Evolutionary conservation across 1,140 invertebrate species (phyloP).

Genomic region (Pseudoatta argentina): DNA sequence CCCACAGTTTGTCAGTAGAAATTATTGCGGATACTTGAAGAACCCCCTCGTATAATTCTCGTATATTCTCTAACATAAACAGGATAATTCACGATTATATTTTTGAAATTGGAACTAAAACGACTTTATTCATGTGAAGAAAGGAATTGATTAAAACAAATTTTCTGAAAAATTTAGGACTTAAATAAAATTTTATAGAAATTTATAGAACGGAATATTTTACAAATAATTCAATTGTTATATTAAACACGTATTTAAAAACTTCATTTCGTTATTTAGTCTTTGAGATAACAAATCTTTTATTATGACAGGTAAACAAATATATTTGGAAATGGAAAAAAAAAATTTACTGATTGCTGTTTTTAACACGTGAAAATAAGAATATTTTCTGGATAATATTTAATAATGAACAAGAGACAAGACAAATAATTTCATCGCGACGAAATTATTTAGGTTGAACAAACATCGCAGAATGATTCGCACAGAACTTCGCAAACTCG

Average conservation of each 20-base stretch:
- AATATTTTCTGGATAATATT: not conserved
- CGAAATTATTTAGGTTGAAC: slow-evolving; percentile 24
- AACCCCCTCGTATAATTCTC: not conserved
- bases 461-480: not conserved
- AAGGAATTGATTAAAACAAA: not conserved
- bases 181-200: slow-evolving; percentile 12
- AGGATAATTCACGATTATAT: not conserved
- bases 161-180: not conserved
- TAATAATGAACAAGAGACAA: too few relatives aligned
- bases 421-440: not conserved
- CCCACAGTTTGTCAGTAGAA: slow-evolving; percentile 14
- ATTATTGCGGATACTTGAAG: not conserved
- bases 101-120: not conserved
- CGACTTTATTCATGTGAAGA: not conserved
- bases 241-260: not conserved
- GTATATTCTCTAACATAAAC: not conserved
- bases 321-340: not conserved
- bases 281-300: not conserved
- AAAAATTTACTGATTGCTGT: not conserved
- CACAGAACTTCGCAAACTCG: not conserved
- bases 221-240: not conserved
- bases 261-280: not conserved
- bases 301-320: not conserved
- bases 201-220: not conserved
- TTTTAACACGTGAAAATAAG: not conserved